Evolutionary conservation across 2,113 vertebrate genomes (phyloP).

Genomic region (Pachypanchax playfairii): DNA sequence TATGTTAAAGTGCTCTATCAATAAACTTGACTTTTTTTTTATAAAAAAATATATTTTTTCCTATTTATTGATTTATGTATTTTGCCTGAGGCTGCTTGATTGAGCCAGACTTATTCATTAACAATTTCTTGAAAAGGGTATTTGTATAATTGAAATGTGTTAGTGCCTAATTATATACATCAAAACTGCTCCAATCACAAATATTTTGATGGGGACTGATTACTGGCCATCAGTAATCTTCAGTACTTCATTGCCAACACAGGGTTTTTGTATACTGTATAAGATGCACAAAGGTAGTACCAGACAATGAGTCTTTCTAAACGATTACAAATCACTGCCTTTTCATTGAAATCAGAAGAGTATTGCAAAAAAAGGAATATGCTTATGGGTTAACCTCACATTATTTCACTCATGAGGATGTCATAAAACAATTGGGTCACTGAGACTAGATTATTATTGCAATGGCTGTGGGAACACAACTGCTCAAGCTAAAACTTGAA

Average conservation of each 20-base stretch:
- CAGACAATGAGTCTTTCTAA: background rate
- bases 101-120: too few relatives aligned
- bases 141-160: too few relatives aligned
- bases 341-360: background rate
- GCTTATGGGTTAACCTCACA: constrained; percentile 3
- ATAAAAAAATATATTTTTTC: too few relatives aligned
- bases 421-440: constrained; percentile 5
- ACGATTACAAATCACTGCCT: background rate
- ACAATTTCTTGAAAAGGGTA: too few relatives aligned
- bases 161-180: too few relatives aligned
- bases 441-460: constrained; percentile 8
- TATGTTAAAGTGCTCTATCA: too few relatives aligned
- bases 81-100: background rate
- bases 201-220: too few relatives aligned
- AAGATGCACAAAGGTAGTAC: background rate
- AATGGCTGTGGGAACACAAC: constrained; percentile 56
- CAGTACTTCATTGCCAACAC: too few relatives aligned
- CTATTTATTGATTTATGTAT: background rate
- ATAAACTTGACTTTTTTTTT: too few relatives aligned
- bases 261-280: too few relatives aligned
- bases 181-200: too few relatives aligned
- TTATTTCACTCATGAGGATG: background rate
- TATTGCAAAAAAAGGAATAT: background rate
- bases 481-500: constrained; percentile 53
- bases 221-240: too few relatives aligned